A percentile compares a stretch with the other conserved stretches of the same genome.
Conservation (phyloP, 2,113 vertebrate genomes). For the Rissa tridactyla region DNA sequence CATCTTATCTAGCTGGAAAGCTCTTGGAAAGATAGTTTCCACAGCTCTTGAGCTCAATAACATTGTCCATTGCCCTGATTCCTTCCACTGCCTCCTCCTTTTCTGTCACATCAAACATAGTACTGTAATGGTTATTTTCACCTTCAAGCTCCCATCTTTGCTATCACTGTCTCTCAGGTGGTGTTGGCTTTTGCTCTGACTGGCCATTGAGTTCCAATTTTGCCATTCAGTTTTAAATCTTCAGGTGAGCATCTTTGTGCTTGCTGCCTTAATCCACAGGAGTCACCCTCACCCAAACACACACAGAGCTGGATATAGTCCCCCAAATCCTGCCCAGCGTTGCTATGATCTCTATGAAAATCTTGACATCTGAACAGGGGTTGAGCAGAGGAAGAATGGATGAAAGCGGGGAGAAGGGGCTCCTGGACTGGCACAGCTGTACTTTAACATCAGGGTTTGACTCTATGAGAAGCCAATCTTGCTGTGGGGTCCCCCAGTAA, state of each 20-base stretch:
- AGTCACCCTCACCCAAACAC: background rate
- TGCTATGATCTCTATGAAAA: background rate
- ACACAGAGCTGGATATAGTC: background rate
- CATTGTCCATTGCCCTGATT: fast-evolving
- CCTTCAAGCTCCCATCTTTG: background rate
- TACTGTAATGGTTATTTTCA: background rate
- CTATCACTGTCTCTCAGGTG: background rate
- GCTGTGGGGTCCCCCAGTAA: background rate
- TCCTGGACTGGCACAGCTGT: background rate
- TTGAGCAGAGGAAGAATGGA: background rate
- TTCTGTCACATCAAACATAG: background rate
- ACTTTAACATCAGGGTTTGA: background rate
- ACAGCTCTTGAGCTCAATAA: background rate
- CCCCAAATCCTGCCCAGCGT: background rate
- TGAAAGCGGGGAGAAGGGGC: background rate
- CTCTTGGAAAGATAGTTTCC: background rate
- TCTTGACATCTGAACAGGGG: background rate
- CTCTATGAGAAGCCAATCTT: background rate
- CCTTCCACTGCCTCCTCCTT: background rate
- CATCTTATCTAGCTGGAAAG: background rate
- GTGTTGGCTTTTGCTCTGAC: background rate
- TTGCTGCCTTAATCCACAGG: background rate
- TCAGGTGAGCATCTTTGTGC: background rate
- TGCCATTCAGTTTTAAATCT: background rate
- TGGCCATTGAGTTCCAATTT: background rate